Percentiles rank a stretch among this genome's conserved stretches.
Evolutionary conservation across 1,140 invertebrate genomes (phyloP).

Genomic region (Diplogasteroides magnus): DNA sequence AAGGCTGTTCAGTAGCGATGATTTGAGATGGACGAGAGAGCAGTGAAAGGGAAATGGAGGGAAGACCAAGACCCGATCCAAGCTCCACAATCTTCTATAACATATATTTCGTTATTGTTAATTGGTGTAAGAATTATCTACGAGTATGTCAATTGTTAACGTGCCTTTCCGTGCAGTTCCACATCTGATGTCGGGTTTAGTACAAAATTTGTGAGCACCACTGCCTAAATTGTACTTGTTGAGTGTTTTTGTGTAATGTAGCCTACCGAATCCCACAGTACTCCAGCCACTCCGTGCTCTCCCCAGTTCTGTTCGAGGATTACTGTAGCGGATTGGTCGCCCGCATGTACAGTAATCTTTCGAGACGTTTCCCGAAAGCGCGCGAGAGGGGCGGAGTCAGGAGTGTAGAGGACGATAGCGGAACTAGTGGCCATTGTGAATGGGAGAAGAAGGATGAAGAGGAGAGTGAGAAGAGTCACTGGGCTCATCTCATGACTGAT

Average conservation of each 20-base stretch:
- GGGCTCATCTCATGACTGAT: too few relatives aligned
- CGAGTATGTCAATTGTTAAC: neutral
- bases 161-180: neutral
- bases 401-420: neutral
- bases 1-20: conserved; percentile 6
- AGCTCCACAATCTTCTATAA: conserved; percentile 7
- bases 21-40: neutral
- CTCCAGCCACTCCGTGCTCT: conserved; percentile 8
- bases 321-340: neutral
- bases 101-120: too few relatives aligned
- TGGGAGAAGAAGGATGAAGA: too few relatives aligned
- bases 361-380: neutral
- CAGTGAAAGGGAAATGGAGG: conserved; percentile 1
- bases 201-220: neutral
- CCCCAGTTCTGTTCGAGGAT: conserved; percentile 7
- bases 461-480: too few relatives aligned
- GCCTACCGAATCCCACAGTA: conserved; percentile 15
- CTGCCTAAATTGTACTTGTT: neutral
- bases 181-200: neutral
- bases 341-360: neutral
- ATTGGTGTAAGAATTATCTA: neutral
- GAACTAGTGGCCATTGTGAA: neutral
- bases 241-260: neutral
- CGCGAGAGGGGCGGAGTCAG: neutral
- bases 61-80: conserved; percentile 9